These are phyloP conservation scores for Hylyphantes graminicola DNA, from an alignment of 1,140 invertebrate genomes.

Conservation along the genomic window DNA sequence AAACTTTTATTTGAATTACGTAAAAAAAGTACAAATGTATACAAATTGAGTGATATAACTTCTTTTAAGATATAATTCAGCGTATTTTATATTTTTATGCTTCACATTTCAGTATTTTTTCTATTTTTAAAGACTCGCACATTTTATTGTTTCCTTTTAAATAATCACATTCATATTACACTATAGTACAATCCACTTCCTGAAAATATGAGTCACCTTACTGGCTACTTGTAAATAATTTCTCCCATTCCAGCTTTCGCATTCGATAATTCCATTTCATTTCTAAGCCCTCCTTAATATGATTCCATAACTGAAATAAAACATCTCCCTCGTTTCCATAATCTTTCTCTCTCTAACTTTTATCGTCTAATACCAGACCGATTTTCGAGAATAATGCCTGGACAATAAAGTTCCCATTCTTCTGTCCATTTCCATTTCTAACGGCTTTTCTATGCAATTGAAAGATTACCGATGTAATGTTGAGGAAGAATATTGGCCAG, in stretches of 20 bases:
- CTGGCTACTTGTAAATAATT: too few species aligned
- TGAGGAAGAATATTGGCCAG: background rate
- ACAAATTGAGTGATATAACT: too few species aligned
- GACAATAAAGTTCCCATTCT: background rate
- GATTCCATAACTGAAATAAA: background rate
- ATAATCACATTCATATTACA: background rate
- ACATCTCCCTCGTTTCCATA: constrained; percentile 24
- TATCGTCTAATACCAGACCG: constrained; percentile 32
- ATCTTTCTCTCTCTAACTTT: constrained; percentile 20
- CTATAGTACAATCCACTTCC: background rate
- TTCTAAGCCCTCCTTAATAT: constrained; percentile 6
- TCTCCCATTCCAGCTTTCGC: background rate
- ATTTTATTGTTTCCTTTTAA: too few species aligned
- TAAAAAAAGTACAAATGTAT: too few species aligned
- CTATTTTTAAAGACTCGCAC: too few species aligned
- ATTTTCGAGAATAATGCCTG: background rate
- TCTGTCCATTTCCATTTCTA: constrained; percentile 37
- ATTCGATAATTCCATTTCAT: background rate
- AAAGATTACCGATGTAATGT: constrained; percentile 26
- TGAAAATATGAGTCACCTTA: constrained; percentile 6
- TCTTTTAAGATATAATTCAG: too few species aligned
- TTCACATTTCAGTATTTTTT: too few species aligned
- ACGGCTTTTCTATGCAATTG: constrained; percentile 37
- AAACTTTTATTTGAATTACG: too few species aligned
- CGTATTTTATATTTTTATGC: too few species aligned